Percentiles rank a stretch among this genome's conserved stretches.
phyloP scores from a whole-genome alignment of 2,797 vertebrate genomes.

The Siniperca undulata region DNA sequence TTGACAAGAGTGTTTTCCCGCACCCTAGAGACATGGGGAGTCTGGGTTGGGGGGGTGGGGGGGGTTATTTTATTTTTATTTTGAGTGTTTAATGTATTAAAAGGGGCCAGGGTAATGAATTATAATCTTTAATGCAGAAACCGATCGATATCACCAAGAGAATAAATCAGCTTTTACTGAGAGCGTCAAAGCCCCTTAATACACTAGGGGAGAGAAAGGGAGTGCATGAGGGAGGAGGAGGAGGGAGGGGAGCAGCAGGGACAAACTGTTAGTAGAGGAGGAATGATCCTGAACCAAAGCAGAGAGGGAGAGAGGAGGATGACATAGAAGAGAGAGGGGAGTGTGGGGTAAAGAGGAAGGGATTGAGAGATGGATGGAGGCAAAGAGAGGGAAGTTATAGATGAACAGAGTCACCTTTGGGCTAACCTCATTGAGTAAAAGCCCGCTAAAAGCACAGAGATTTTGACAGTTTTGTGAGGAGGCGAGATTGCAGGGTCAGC shows the following conservation, averaged over 20 bases:
- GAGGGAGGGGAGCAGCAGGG: conserved; percentile 43
- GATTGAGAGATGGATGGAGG: conserved; percentile 43
- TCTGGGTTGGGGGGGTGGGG: conserved; percentile 60
- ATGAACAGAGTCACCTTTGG: conserved; percentile 79
- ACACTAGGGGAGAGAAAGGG: conserved; percentile 85
- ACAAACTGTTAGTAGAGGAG: conserved; percentile 66
- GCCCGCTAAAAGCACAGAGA: conserved; percentile 72
- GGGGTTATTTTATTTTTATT: conserved; percentile 88
- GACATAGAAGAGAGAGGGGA: conserved; percentile 58
- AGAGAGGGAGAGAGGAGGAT: conserved; percentile 58
- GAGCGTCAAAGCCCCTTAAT: conserved; percentile 89
- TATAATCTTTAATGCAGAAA: conserved; percentile 92
- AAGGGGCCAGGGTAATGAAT: conserved; percentile 89
- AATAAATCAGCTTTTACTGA: conserved; percentile 93
- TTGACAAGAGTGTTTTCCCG: conserved; percentile 77
- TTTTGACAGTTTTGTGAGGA: conserved; percentile 81
- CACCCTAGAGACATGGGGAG: conserved; percentile 60
- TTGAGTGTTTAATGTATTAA: conserved; percentile 92
- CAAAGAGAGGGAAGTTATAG: conserved; percentile 68
- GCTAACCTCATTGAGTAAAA: conserved; percentile 85
- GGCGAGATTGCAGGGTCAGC: conserved; percentile 70
- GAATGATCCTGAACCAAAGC: conserved; percentile 43
- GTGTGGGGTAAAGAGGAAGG: conserved; percentile 14
- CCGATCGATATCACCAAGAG: conserved; percentile 88
- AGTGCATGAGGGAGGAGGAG: conserved; percentile 48